phyloP scores from a whole-genome alignment of 2,113 vertebrate genomes.

The Cranoglanis bouderius region DNA sequence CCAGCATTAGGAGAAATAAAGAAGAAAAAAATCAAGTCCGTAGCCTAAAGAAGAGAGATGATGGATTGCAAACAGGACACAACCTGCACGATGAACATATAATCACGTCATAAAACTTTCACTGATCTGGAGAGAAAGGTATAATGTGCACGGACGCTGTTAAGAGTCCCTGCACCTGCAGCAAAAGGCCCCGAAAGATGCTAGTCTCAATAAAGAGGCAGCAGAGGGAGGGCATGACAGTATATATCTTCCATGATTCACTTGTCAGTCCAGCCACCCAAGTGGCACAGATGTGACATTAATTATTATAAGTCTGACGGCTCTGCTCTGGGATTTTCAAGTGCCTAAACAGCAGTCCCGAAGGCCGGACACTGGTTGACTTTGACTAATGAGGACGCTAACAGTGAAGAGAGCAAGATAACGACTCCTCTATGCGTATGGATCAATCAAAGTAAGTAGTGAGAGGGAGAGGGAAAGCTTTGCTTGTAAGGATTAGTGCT shows the following conservation, averaged over 20 bases:
- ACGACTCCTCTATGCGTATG: constrained; percentile 5
- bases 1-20: background rate
- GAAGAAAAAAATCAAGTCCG: constrained; percentile 11
- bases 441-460: constrained; percentile 38
- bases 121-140: constrained; percentile 13
- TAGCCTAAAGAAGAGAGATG: constrained; percentile 8
- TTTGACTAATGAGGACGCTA: constrained; percentile 51
- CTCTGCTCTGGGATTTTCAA: constrained; percentile 42
- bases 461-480: background rate
- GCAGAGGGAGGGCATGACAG: background rate
- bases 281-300: constrained; percentile 53
- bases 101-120: constrained; percentile 34
- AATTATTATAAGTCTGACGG: constrained; percentile 52
- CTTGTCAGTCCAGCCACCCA: constrained; percentile 47
- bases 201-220: constrained; percentile 8
- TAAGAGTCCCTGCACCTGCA: constrained; percentile 1
- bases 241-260: constrained; percentile 42
- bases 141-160: background rate
- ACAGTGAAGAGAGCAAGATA: constrained; percentile 27
- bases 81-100: constrained; percentile 29
- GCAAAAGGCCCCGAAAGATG: background rate
- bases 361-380: constrained; percentile 25
- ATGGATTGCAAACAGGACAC: constrained; percentile 17
- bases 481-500: constrained; percentile 24
- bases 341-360: constrained; percentile 46